Evolutionary conservation across 2,888 invertebrate genomes (phyloP), one percentile per base, ranked within the genome.

Genomic region (Acronicta leporina): DNA sequence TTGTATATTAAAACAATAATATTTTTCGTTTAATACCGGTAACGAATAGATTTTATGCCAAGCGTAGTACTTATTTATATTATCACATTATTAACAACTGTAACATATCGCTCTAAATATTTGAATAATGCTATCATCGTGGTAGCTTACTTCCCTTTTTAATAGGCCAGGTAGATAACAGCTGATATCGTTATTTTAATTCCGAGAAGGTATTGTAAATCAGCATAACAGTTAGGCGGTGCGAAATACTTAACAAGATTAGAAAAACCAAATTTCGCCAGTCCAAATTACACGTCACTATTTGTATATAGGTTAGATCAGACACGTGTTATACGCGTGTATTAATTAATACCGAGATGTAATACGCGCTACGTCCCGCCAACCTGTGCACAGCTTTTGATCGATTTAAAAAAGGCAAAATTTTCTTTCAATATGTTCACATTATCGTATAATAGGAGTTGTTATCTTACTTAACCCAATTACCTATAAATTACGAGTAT

Each of bases 401-500:
- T 27, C 13, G 0, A 10, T 38, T 47, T 15, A n/a, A 16, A 38
- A 53, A 42, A 30, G 9, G 0, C 11, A 25, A 30, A 42, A 30
- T 35, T 20, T 20, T 50, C 47, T 45, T 48, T 49, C 3, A 49
- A 73, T 58, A 33, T 40, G 10, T 20, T 13, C 27, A 43, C 53
- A 5, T 59, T 69, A 79, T 79, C 76, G 33, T 55, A 45, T 60
- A 50, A 53, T 47, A 53, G 42, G 25, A 33, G 40, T 14, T 43
- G 16, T 75, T 84, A 85, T 85, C 83, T 76, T 60, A 47, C 60
- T 79, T 89, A 91, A 89, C 90, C 91, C 84, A 89, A 87, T 91
- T 89, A 89, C 86, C 82, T 87, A 84, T 84, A 87, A 90, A 87
- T 89, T 86, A 88, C 77, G 74, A 83, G 80, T 81, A 81, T 79